These are phyloP conservation scores for Lepetodrilus schrolli DNA, from an alignment of 2,888 invertebrate genomes.

Conservation along the genomic window DNA sequence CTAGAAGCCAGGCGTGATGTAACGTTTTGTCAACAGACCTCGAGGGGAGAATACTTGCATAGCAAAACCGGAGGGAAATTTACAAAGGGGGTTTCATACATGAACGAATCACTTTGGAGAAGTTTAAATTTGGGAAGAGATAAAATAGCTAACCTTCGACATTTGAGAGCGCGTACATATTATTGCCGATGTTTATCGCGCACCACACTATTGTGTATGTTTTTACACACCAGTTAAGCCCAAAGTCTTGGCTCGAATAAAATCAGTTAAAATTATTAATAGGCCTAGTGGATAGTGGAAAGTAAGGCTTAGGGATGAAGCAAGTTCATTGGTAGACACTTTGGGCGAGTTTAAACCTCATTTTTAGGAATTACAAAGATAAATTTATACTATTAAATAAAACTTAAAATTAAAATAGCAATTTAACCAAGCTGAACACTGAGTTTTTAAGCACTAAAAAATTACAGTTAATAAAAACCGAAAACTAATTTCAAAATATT, in stretches of 20 bases:
- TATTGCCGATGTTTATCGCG: not conserved
- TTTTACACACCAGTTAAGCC: not conserved
- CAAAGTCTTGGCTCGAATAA: not conserved
- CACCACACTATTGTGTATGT: not conserved
- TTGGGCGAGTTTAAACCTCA: no score
- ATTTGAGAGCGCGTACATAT: not conserved
- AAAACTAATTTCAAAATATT: no score
- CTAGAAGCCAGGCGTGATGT: not conserved
- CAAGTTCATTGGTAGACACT: no score
- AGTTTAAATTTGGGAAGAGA: not conserved
- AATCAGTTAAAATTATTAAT: not conserved
- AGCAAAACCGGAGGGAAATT: not conserved
- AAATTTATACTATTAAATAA: no score
- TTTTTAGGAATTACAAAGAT: no score
- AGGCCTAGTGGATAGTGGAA: no score
- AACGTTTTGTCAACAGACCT: not conserved
- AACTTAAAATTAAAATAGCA: no score
- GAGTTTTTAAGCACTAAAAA: no score
- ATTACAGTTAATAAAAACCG: no score
- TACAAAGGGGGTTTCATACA: constrained; percentile 5
- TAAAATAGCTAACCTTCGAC: not conserved
- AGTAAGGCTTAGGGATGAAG: no score
- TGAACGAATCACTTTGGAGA: not conserved
- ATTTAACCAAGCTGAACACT: no score
- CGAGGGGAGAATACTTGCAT: not conserved